Evolutionary conservation across 1,140 invertebrate species (phyloP), one percentile per base, ranked within the genome.

Genomic region (Lordiphosa mommai): DNA sequence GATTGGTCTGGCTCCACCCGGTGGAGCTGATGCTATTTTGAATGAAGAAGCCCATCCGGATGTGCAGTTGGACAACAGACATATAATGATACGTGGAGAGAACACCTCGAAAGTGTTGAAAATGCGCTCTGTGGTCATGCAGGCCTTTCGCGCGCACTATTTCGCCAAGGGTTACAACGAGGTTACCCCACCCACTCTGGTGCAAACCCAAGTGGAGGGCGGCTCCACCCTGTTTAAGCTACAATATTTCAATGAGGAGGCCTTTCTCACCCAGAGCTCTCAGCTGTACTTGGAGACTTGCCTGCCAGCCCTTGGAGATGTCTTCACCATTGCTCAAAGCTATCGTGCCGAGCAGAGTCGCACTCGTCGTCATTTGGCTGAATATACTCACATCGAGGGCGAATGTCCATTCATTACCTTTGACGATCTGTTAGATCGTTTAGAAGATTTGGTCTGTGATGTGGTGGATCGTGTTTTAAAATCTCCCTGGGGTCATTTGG

Each of bases 221-320:
- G 99, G 99, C 20, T 96, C 98, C 1, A 99, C 99, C 2, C 92
- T 99, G 5, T 99, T 99, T 89, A 97, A 97, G 90, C 90, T 99
- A 9, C 91, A 98, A 88, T 99, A 97, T 86, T 99, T 99, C 89
- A 96, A 94, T 0, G 94, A 96, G 86, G 92, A 96, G 89, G 98
- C 98, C 1, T 99, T 95, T 90, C 90, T 99, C 14, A 99, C 98
- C 0, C 98, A 99, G 90, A 98, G 97, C 84, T 99, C 98, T 5
- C 98, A 99, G 88, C 91, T 99, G n/a, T 99, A 99, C 89, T 91
- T 99, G 74, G 98, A 99, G 91, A 99, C 98, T 0, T 97, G 95
- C 82, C 88, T 99, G 61, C 95, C 98, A 17, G 93, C 97, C 4
- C 91, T 99, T 88, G 98, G 96, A 4, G 98, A 99, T 91, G 97